A percentile compares a stretch with the other conserved stretches of the same genome.
Conservation (phyloP, 2,888 invertebrate species). For the Halictus quadricinctus region DNA sequence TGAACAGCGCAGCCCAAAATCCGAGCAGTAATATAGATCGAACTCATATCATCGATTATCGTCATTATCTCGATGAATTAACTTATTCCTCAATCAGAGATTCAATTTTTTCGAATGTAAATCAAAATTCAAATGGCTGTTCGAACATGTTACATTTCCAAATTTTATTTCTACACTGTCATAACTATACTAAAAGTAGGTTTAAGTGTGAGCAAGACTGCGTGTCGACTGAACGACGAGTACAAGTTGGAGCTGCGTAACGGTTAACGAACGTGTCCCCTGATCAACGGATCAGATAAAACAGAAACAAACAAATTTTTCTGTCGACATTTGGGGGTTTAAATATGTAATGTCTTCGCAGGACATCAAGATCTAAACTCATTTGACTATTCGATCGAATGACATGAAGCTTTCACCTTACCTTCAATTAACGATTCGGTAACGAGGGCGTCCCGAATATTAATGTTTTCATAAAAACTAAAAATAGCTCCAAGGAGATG, state of each 20-base stretch:
- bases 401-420: background rate
- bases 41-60: slow-evolving; percentile 59
- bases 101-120: background rate
- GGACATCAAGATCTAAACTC: background rate
- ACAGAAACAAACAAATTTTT: background rate
- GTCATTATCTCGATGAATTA: slow-evolving; percentile 47
- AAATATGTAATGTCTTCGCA: slow-evolving; percentile 27
- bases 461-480: too few species aligned
- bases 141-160: background rate
- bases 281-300: background rate
- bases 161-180: background rate
- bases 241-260: background rate
- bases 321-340: background rate
- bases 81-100: too few species aligned
- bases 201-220: background rate
- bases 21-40: slow-evolving; percentile 59
- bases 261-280: background rate
- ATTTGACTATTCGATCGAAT: background rate
- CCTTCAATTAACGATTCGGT: background rate
- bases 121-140: background rate
- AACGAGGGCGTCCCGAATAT: too few species aligned
- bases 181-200: background rate
- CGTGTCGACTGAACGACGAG: background rate
- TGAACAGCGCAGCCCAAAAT: slow-evolving; percentile 67
- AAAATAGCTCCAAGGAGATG: too few species aligned